Evolutionary conservation across 2,888 invertebrate species (phyloP).

Genomic region (Hemicrepidius hirtus): DNA sequence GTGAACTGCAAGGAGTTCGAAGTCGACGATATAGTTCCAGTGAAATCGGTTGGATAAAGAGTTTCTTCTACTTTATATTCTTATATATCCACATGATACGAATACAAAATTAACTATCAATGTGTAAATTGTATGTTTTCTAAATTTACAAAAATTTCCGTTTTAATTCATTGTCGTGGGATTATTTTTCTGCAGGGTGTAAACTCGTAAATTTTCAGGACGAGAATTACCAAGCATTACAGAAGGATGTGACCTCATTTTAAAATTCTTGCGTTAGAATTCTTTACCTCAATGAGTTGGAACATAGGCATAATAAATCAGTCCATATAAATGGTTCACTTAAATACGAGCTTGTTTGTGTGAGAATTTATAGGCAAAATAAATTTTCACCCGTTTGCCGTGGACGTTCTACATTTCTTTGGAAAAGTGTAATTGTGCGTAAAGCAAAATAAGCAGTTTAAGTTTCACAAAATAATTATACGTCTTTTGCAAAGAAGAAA

Average conservation of each 20-base stretch:
- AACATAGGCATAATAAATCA: slow-evolving; percentile 52
- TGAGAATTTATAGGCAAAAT: slow-evolving; percentile 56
- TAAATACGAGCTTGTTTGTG: slow-evolving; percentile 57
- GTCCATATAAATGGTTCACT: slow-evolving; percentile 55
- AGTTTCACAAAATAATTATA: slow-evolving; percentile 35
- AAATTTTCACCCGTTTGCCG: slow-evolving; percentile 54
- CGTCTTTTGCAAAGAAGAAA: not conserved
- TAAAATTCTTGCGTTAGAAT: slow-evolving; percentile 51
- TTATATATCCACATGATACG: not conserved
- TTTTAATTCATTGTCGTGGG: not conserved
- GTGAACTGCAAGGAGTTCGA: not conserved
- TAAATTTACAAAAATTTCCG: too few relatives aligned
- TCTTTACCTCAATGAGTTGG: slow-evolving; percentile 53
- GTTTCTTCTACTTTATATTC: slow-evolving; percentile 18
- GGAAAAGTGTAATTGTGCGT: slow-evolving; percentile 41
- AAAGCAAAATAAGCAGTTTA: slow-evolving; percentile 36
- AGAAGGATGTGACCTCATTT: slow-evolving; percentile 48
- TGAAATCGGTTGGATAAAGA: slow-evolving; percentile 15
- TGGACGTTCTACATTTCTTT: slow-evolving; percentile 43
- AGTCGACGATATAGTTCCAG: not conserved
- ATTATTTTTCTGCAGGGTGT: not conserved
- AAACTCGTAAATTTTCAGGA: not conserved
- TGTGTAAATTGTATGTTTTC: too few relatives aligned
- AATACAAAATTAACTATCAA: slow-evolving; percentile 4
- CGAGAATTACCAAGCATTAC: slow-evolving; percentile 30